Evolutionary conservation across 2,888 invertebrate genomes (phyloP), one percentile per base, ranked within the genome.

Genomic region (Beris morrisii): DNA sequence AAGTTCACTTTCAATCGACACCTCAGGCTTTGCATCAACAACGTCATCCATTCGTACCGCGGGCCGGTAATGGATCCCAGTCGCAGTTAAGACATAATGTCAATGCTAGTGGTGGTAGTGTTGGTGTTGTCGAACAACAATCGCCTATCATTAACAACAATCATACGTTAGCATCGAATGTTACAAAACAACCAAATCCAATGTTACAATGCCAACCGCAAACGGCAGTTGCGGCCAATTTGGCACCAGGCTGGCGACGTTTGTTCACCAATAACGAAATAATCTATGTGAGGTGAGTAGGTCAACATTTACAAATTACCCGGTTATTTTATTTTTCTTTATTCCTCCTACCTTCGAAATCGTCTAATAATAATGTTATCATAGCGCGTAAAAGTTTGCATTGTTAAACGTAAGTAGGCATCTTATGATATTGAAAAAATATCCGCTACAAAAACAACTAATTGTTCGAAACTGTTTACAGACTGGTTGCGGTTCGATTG

Each of bases 231-330:
- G 66, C 71, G 65, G 76, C 79, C 68, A 81, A 85, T 73, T 87
- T 90, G 75, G 91, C 92, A 72, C 86, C 85, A 74, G 91, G 91
- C 71, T 92, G 92, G 92, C 89, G 88, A 79, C 84, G 92, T 77
- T 83, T 88, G 73, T 82, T 86, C 73, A 86, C 86, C 77, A 87
- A 88, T 79, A 88, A 88, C 73, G 85, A 86, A 79, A 84, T 91
- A 79, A 85, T 89, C 76, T 92, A 92, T 82, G 86, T 90, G 81
- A 91, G 91, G 91, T 91, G 78, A 83, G 82, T 79, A 38, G 38
- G 38, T 38, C 38, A 38, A 38, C 38, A 3, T 38, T 38, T 38
- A 38, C 38, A 9, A 38, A 38, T 38, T 38, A 22, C 22, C 22
- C 22, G 22, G 1, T 22, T 22, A 22, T 22, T 22, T 22, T 1